These are phyloP conservation scores for Pterostichus niger DNA, from an alignment of 2,888 invertebrate species.

Conservation along the genomic window DNA sequence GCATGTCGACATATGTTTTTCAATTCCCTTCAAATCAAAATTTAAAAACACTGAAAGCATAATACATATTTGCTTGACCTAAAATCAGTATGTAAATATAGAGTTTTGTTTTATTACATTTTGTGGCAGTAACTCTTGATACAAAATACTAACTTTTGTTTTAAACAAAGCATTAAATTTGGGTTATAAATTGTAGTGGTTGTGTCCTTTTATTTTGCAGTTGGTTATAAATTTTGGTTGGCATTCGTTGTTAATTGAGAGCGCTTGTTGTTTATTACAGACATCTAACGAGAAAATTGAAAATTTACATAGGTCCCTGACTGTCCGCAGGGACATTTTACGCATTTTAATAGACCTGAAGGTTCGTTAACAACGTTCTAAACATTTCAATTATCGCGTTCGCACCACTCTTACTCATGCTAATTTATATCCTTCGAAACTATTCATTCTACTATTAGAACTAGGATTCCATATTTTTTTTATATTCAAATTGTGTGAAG, in stretches of 20 bases:
- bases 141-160: not conserved
- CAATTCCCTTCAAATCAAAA: too few relatives aligned
- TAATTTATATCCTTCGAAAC: not conserved
- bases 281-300: conserved; percentile 8
- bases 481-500: too few relatives aligned
- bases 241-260: conserved; percentile 1
- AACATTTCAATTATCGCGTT: conserved; percentile 8
- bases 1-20: too few relatives aligned
- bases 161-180: not conserved
- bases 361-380: conserved; percentile 8
- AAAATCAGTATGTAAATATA: too few relatives aligned
- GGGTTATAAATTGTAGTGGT: not conserved
- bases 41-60: too few relatives aligned
- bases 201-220: not conserved
- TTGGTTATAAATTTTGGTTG: not conserved
- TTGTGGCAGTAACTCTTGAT: not conserved
- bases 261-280: conserved; percentile 8
- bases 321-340: conserved; percentile 10
- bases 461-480: too few relatives aligned
- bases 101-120: too few relatives aligned
- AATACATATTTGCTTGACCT: too few relatives aligned
- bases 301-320: conserved; percentile 15
- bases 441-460: not conserved
- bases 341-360: conserved; percentile 9
- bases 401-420: not conserved